Conservation (phyloP, 2,113 vertebrate species). For the Onychorhynchus coronatus region DNA sequence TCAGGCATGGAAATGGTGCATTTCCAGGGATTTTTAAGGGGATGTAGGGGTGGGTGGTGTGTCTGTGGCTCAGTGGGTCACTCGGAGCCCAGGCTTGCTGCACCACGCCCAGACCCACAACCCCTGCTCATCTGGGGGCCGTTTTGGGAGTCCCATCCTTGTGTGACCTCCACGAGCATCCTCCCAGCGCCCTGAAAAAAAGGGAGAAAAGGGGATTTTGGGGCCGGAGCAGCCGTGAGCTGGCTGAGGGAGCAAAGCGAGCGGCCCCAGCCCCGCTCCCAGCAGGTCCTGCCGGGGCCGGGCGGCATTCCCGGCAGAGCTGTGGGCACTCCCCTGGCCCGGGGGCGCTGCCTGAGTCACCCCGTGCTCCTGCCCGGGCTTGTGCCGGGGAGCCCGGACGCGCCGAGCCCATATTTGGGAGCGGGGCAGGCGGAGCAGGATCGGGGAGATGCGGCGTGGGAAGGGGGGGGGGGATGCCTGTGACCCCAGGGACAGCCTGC, state of each 20-base stretch:
- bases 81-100: fast-evolving
- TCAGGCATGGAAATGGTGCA: fast-evolving
- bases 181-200: background rate
- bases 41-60: fast-evolving
- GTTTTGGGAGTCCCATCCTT: fast-evolving
- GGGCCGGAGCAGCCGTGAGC: fast-evolving
- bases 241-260: background rate
- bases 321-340: background rate
- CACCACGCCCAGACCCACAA: background rate
- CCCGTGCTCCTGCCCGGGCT: background rate
- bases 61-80: background rate
- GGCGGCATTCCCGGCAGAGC: background rate
- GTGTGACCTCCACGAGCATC: fast-evolving
- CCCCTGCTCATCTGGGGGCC: fast-evolving
- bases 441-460: fast-evolving
- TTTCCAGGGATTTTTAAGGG: background rate
- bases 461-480: background rate
- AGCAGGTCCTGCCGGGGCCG: background rate
- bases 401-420: background rate
- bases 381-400: background rate
- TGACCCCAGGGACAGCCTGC: background rate
- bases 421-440: background rate
- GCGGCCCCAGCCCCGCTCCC: background rate
- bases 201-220: background rate
- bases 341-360: constrained; percentile 42